Evolutionary conservation across 2,113 vertebrate genomes (phyloP).

Genomic region (Chamaea fasciata): DNA sequence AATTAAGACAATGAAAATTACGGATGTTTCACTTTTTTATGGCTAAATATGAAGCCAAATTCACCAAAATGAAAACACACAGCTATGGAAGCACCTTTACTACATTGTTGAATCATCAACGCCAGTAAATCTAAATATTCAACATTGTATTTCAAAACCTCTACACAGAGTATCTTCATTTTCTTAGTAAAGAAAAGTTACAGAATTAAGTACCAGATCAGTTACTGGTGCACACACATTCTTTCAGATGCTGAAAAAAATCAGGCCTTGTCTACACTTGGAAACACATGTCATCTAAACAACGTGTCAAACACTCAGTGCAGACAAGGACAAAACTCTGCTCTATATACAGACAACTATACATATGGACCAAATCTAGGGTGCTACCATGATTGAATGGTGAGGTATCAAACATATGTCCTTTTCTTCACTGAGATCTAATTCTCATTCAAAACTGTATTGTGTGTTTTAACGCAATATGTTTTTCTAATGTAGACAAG

Average conservation of each 20-base stretch:
- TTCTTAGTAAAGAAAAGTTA: not conserved
- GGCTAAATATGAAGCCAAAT: not conserved
- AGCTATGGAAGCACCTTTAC: not conserved
- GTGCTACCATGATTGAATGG: not conserved
- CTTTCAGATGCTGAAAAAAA: not conserved
- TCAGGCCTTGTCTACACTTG: conserved; percentile 19
- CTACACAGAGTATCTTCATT: not conserved
- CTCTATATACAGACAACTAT: not conserved
- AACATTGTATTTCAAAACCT: not conserved
- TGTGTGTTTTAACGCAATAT: not conserved
- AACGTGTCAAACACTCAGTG: not conserved
- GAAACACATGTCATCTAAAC: not conserved
- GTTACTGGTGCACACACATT: not conserved
- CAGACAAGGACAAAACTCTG: not conserved
- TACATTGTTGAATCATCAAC: not conserved
- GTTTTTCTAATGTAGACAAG: conserved; percentile 50
- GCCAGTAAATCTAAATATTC: not conserved
- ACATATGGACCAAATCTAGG: not conserved
- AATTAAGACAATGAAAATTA: not conserved
- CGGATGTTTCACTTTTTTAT: not conserved
- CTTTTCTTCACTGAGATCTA: conserved; percentile 18
- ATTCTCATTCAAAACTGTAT: not conserved
- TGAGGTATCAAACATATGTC: not conserved
- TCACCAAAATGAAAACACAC: not conserved
- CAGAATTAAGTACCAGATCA: not conserved